Conservation (phyloP, 1,140 invertebrate species). For the Leptoteleia sp. region DNA sequence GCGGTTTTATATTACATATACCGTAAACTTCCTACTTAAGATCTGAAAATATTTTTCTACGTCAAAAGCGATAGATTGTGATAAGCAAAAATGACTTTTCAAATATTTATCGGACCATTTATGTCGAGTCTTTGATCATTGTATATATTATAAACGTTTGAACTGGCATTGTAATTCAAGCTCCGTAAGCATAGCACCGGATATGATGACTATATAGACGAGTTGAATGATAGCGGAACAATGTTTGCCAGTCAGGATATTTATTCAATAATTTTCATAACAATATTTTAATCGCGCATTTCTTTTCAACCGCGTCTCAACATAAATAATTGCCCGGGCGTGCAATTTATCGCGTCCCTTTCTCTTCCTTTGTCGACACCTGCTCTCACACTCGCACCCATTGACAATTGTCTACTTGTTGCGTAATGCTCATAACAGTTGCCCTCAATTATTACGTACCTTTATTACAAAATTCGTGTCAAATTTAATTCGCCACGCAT, state of each 20-base stretch:
- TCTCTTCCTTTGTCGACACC: too few relatives aligned
- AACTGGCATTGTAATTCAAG: conserved; percentile 50
- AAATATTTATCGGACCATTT: conserved; percentile 41
- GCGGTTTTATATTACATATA: neutral
- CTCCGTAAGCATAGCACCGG: conserved; percentile 49
- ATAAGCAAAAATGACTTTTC: conserved; percentile 32
- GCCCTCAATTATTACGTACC: too few relatives aligned
- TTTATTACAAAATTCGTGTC: too few relatives aligned
- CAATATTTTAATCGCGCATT: conserved; percentile 21
- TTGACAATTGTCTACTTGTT: too few relatives aligned
- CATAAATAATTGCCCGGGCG: too few relatives aligned
- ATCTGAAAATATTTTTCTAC: conserved; percentile 6
- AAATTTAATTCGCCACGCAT: too few relatives aligned
- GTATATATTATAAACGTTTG: conserved; percentile 52
- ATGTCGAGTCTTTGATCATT: conserved; percentile 44
- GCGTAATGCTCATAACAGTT: too few relatives aligned
- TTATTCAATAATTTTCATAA: conserved; percentile 32
- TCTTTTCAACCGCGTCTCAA: too few relatives aligned
- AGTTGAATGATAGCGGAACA: conserved; percentile 41
- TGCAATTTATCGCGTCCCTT: too few relatives aligned
- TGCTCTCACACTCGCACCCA: too few relatives aligned
- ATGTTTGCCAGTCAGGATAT: conserved; percentile 22
- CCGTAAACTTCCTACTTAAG: neutral
- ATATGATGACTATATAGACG: conserved; percentile 50
- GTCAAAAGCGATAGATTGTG: neutral